Evolutionary conservation across 2,797 vertebrate species (phyloP), one percentile per base, ranked within the genome.

Genomic region (Naso thynnoides): DNA sequence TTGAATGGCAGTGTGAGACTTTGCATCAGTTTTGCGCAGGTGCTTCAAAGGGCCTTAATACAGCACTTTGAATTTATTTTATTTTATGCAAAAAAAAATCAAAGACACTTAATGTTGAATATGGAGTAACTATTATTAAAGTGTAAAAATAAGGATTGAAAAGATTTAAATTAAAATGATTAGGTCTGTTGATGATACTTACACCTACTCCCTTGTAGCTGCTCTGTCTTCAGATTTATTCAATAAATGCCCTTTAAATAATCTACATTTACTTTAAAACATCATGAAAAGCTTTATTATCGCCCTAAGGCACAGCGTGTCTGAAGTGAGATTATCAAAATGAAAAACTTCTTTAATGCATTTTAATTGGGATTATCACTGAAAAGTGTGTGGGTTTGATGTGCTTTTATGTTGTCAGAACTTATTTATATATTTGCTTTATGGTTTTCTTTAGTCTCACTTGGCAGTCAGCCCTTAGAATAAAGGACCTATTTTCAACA

Each of bases 1-100:
- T 16, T 73, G 53, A 84, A 78, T 70, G 39, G 52, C 24, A 64
- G 26, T 44, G 48, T 63, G 61, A 65, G n/a, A 38, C 48, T 45
- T 61, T 55, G 18, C 33, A 68, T 79, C 45, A 64, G 53, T 53
- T 45, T 45, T 42, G 27, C 8, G 53, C 16, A 31, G 10, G 3
- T 41, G 57, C 29, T 64, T 64, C 41, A 33, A 47, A 73, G 38
- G 45, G 33, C 41, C 2, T 8, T 2, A 1, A 55, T 62, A 33
- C 6, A 65, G 11, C 50, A 45, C 3, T 23, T 55, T 5, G 39
- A 4, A 14, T 49, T 18, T 23, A 2, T 31, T 26, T 3, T 11
- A 38, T 41, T 63, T 31, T 21, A 44, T 18, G 23, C 9, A 52
- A 2, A 1, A 27, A 16, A 62, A 8, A 41, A n/a, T 45, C n/a